Evolutionary conservation across 2,797 vertebrate species (phyloP), one percentile per base, ranked within the genome.

Genomic region (Diceros bicornis): DNA sequence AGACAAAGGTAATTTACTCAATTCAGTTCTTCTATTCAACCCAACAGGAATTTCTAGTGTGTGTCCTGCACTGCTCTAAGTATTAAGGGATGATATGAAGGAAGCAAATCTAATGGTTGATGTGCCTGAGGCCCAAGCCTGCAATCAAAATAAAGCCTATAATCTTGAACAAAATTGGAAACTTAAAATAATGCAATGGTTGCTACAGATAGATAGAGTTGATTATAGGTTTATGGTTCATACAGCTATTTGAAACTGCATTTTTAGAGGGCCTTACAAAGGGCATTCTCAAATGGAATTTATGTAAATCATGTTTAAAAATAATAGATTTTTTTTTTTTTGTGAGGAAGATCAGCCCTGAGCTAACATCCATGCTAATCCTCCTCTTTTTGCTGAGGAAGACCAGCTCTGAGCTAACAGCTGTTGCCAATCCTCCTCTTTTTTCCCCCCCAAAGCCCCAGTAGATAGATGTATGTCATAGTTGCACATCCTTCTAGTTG

Each of bases 61-160:
- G 50, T 23, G 17, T 52, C 59, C 50, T 47, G n/a, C 55, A 50
- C 4, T 47, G 27, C 20, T 62, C 44, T 83, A 57, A 64, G 77
- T 66, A 82, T 69, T 91, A 74, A 61, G 77, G 25, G n/a, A 61
- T 7, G 41, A 61, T 88, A 34, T 29, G 84, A 94, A 92, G 89
- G 66, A 79, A 89, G 69, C 44, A 57, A 47, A 90, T 52, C 57
- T 68, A 71, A 79, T 34, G 29, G 72, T 79, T 0, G 9, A 62
- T 52, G 21, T 32, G 50, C 50, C 20, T 41, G 50, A 16, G 6
- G 66, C 59, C 66, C 66, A 75, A 81, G 61, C 25, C 66, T 66
- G 34, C 57, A 68, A 89, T 79, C 78, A 79, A 82, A 95, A 90
- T n/a, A 41, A 87, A 94, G 72, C 66, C 85, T 85, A 81, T 74